These are phyloP conservation scores for Laticauda colubrina DNA, from an alignment of 2,113 vertebrate species.

Conservation along the genomic window DNA sequence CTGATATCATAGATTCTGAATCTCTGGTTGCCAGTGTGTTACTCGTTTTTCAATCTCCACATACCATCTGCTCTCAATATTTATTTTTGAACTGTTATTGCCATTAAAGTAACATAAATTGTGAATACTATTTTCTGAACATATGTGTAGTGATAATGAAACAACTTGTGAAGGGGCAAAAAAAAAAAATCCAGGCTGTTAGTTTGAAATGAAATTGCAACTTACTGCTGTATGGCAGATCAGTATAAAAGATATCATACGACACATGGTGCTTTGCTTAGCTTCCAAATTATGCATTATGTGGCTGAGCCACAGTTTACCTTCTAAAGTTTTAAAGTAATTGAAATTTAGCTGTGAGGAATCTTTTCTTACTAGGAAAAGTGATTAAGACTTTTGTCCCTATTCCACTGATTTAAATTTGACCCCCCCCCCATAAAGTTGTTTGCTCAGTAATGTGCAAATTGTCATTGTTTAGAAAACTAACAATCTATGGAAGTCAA, in stretches of 20 bases:
- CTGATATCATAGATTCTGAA: not conserved
- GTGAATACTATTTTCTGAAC: rapidly evolving
- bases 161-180: not conserved
- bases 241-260: rapidly evolving
- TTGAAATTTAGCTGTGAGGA: not conserved
- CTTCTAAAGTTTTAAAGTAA: not conserved
- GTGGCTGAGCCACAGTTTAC: not conserved
- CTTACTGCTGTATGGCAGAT: not conserved
- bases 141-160: not conserved
- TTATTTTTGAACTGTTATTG: not conserved
- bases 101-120: not conserved
- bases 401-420: not conserved
- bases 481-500: not conserved
- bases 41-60: not conserved
- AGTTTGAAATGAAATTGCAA: not conserved
- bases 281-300: not conserved
- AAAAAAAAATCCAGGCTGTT: not conserved
- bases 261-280: not conserved
- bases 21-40: not conserved
- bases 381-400: not conserved
- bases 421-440: not conserved
- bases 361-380: not conserved
- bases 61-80: not conserved
- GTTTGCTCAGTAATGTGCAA: no score
- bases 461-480: not conserved